Base-by-base conservation (phyloP, 1,140 invertebrate genomes). In the Heliothis subflexa region DNA sequence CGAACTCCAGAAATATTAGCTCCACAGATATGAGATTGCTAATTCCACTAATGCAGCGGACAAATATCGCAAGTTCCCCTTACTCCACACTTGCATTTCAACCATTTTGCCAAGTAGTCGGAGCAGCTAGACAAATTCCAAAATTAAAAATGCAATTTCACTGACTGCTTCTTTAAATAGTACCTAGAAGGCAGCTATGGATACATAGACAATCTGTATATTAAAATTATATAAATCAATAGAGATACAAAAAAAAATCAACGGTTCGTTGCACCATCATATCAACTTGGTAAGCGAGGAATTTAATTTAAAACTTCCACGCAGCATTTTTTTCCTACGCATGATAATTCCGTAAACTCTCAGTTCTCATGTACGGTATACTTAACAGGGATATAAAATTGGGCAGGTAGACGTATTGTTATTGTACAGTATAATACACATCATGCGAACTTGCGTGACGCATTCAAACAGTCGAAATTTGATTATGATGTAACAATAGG, bases 21-120 rank as follows among this genome's bases (percentile, higher is more conserved):
- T 88, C 59, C 81, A 78, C 89, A 85, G 86, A 90, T 90, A 89
- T 89, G 91, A 91, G 91, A 94, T 93, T 93, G 88, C 88, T 94
- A 93, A 94, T 94, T 91, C 89, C 89, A 83, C 91, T 94, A 94
- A 94, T 94, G 92, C 91, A 92, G 86, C 83, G 89, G 86, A 91
- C 91, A 91, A 93, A 92, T 91, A 91, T 87, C 83, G 79, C 85
- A 89, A 89, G 83, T 87, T 87, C 83, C 86, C 82, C 81, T 80
- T 84, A 84, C 85, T 81, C 83, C 70, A 74, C 70, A 79, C 71
- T 79, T 79, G 70, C 54, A 71, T 72, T 79, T 55, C 71, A 72
- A 79, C 49, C 59, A 74, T 78, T 78, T 78, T 78, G 61, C 59
- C 55, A 72, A 72, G 70, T 62, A 66, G 28, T 77, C 49, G 47